Evolutionary conservation across 2,888 invertebrate genomes (phyloP), one percentile per base, ranked within the genome.

Genomic region (Drosophila neotestacea): DNA sequence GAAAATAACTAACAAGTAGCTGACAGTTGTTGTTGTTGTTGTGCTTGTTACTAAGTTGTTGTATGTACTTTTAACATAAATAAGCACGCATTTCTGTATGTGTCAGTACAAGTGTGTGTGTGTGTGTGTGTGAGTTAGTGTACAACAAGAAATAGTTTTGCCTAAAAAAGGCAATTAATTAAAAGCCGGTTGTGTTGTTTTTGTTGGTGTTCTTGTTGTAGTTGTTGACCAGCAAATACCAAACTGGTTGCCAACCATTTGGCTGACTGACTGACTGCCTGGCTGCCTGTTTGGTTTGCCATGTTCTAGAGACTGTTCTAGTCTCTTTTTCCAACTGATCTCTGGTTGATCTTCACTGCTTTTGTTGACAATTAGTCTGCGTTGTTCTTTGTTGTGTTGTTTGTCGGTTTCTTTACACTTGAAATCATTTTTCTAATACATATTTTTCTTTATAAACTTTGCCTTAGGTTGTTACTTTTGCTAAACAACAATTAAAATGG

Each of bases 141-240:
- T 55, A 68, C 56, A 72, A 82, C 77, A 81, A 81, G 80, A 89
- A 89, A 82, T 90, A 85, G 86, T 89, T 90, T 86, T 80, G 78
- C 82, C 90, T 86, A 79, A 89, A 90, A 89, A 90, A 90, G 90
- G 90, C 82, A 89, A 89, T 90, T 90, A 90, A 89, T 90, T 90
- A 87, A 84, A 89, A 87, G 85, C 87, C 81, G 79, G 89, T 84
- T 79, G 75, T 76, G 79, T 67, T 56, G 65, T 63, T 61, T 64
- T 67, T 61, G 47, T 51, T 66, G 56, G 50, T 22, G 22, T 22
- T 22, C 22, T 67, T 56, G 65, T 63, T 61, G 65, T 38, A 59
- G 47, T 51, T 66, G 30, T 55, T 48, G 56, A 10, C 51, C 63
- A 64, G 56, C 65, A 71, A 70, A 74, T 61, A 59, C 51, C 56